Evolutionary conservation across 1,140 invertebrate genomes (phyloP).

Genomic region (Lasioglossum albipes): DNA sequence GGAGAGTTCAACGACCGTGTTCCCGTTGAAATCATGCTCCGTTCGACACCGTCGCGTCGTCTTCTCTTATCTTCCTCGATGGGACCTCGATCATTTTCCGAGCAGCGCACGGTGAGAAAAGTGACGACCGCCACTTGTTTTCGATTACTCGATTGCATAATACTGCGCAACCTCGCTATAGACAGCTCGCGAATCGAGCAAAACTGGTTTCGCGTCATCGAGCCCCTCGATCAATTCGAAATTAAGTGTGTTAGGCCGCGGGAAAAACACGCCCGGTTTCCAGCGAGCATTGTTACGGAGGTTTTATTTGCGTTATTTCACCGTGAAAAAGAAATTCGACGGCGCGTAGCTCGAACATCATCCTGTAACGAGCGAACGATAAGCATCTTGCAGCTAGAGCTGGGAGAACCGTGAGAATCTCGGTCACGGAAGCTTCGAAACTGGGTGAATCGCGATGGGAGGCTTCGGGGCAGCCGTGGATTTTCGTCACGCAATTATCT

Average conservation of each 20-base stretch:
- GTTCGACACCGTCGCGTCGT: neutral
- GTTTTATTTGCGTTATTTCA: neutral
- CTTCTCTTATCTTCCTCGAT: slow-evolving; percentile 1
- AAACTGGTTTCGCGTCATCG: slow-evolving; percentile 10
- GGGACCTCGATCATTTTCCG: neutral
- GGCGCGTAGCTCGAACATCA: neutral
- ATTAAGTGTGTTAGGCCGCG: neutral
- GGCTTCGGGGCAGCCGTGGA: neutral
- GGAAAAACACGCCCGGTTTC: neutral
- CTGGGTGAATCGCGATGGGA: slow-evolving; percentile 8
- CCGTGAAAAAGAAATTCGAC: slow-evolving; percentile 4
- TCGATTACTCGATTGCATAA: slow-evolving; percentile 23
- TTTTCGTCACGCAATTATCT: neutral
- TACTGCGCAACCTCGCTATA: neutral
- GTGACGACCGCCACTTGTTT: slow-evolving; percentile 23
- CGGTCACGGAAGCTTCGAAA: slow-evolving; percentile 24
- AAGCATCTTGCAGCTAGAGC: neutral
- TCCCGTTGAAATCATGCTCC: neutral
- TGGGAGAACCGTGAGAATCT: slow-evolving; percentile 27
- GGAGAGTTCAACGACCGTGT: neutral
- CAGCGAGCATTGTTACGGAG: too few species aligned
- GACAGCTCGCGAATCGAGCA: neutral
- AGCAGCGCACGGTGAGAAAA: neutral
- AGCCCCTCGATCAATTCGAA: neutral
- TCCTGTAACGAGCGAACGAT: slow-evolving; percentile 13